A percentile compares a stretch with the other conserved stretches of the same genome.
Evolutionary conservation across 2,888 invertebrate species (phyloP).

Genomic region (Eudasyphora cyanicolor): DNA sequence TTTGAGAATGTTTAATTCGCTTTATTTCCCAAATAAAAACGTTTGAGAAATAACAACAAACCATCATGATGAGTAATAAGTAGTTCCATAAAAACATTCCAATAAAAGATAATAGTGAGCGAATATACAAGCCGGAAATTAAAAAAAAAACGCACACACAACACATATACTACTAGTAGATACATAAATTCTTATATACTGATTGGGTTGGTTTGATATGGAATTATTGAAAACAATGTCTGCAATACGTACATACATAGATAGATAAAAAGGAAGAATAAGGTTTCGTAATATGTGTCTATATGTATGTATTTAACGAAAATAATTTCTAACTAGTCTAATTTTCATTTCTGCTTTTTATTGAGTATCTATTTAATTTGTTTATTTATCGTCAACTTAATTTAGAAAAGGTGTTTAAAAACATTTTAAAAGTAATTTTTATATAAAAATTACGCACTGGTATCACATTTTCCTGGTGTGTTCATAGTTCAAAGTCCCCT

Average conservation of each 20-base stretch:
- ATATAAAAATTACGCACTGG: too few species aligned
- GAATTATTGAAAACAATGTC: slow-evolving; percentile 27
- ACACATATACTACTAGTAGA: not conserved
- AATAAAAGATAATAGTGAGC: not conserved
- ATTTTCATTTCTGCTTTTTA: slow-evolving; percentile 17
- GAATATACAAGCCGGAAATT: slow-evolving; percentile 1
- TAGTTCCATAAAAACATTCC: not conserved
- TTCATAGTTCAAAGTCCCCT: too few species aligned
- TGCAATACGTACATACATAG: too few species aligned
- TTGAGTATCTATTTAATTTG: too few species aligned
- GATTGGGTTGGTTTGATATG: slow-evolving; percentile 12
- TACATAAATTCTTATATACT: not conserved
- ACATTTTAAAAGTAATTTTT: too few species aligned
- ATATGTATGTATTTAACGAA: slow-evolving; percentile 27
- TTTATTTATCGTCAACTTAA: too few species aligned
- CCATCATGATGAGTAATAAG: slow-evolving; percentile 5
- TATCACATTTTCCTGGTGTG: too few species aligned
- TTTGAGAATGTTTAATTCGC: not conserved
- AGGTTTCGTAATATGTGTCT: slow-evolving; percentile 5
- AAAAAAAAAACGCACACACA: not conserved
- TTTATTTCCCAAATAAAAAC: not conserved
- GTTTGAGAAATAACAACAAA: slow-evolving; percentile 42
- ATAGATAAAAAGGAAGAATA: slow-evolving; percentile 27
- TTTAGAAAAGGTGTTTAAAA: too few species aligned
- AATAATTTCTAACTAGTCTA: slow-evolving; percentile 25